Evolutionary conservation across 2,888 invertebrate species (phyloP).

Genomic region (Campaea margaritaria): DNA sequence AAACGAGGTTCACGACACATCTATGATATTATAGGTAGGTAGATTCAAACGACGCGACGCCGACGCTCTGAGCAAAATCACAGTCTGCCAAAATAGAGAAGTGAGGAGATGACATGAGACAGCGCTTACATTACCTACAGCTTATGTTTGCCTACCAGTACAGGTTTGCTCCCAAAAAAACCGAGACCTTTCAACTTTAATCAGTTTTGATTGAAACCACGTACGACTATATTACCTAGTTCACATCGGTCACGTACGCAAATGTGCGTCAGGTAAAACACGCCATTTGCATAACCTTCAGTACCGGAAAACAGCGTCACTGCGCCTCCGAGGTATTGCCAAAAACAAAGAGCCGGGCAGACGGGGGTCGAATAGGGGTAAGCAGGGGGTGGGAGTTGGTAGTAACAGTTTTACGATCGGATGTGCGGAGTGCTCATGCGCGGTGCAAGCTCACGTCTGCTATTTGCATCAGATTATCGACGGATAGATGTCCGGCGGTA

Average conservation of each 20-base stretch:
- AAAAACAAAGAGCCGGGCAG: conserved; percentile 81
- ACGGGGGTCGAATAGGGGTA: conserved; percentile 53
- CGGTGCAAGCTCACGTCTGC: conserved; percentile 67
- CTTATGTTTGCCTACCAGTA: too few species aligned
- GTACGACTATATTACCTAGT: too few species aligned
- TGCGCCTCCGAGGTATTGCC: conserved; percentile 57
- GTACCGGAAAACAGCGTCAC: conserved; percentile 14
- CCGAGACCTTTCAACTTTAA: too few species aligned
- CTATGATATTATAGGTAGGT: too few species aligned
- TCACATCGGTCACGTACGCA: background rate
- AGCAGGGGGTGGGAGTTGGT: conserved; percentile 54
- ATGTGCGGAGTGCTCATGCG: conserved; percentile 80
- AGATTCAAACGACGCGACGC: too few species aligned
- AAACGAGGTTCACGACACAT: too few species aligned
- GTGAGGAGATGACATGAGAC: too few species aligned
- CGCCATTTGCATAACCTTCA: background rate
- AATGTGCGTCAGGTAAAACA: conserved; percentile 1
- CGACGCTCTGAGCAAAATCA: too few species aligned
- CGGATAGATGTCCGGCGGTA: conserved; percentile 53
- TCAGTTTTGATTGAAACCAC: too few species aligned
- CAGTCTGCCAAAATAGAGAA: too few species aligned
- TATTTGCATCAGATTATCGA: conserved; percentile 82
- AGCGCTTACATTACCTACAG: too few species aligned
- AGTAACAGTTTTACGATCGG: conserved; percentile 83
- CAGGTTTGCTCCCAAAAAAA: too few species aligned